Base-by-base conservation (phyloP, 2,888 invertebrate genomes). In the Agriopis leucophaearia region DNA sequence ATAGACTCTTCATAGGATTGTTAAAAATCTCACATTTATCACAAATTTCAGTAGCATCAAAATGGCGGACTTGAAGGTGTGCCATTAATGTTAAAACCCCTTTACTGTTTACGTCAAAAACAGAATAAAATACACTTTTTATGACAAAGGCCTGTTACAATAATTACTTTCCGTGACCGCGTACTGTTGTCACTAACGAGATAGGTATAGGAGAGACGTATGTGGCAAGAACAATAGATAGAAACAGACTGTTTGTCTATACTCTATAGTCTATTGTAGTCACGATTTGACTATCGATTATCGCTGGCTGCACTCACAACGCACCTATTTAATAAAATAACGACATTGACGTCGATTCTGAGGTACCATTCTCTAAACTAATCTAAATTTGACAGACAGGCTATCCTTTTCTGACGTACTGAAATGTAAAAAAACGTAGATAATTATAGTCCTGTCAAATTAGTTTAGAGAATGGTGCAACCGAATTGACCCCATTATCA, bases 141-240 rank as follows among this genome's bases (percentile, higher is more conserved):
- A n/a, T 35, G 12, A 45, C 57, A 38, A 18, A 42, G 13, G 13
- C 18, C 6, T 27, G 8, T 6, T 44, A 27, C 56, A 56, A 27
- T 64, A 40, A 55, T 66, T 48, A 50, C 42, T 12, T 27, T 56
- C 55, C 38, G n/a, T 55, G 15, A 54, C 48, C 16, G 38, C 38
- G 18, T 60, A 54, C 35, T 47, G 48, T 61, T 44, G 47, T 58
- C 18, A 54, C 54, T 59, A 50, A 47, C 40, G 35, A 54, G 54
- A 48, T 65, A 2, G 3, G 3, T 27, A 66, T 54, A 55, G 47
- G 42, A 54, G 54, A 57, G 56, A 48, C 60, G 56, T 66, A 61
- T 66, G 66, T 56, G 35, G n/a, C 38, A 50, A 61, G 66, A 63
- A 67, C 66, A 67, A 67, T 67, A 35, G 66, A 16, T 42, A 55